Percentiles rank a stretch among this genome's conserved stretches.
phyloP scores from a whole-genome alignment of 2,888 invertebrate species.

The Temnothorax rugatulus region DNA sequence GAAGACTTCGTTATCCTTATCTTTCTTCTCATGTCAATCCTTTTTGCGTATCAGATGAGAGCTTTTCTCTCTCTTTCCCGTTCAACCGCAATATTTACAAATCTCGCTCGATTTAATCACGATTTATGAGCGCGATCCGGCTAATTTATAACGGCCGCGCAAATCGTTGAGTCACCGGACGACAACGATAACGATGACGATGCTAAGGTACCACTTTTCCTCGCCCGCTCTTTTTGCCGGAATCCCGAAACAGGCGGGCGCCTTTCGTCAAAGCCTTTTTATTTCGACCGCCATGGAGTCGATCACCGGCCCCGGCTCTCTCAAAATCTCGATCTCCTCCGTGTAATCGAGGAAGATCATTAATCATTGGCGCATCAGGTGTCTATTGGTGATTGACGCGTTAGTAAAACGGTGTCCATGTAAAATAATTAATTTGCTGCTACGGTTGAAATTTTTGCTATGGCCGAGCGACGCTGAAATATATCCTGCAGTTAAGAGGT shows the following conservation, averaged over 20 bases:
- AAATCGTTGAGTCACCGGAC: conserved; percentile 65
- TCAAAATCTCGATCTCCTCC: conserved; percentile 28
- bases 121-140: conserved; percentile 69
- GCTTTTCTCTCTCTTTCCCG: conserved; percentile 2
- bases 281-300: conserved; percentile 45
- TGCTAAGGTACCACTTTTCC: conserved; percentile 54
- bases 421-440: conserved; percentile 54
- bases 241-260: conserved; percentile 59
- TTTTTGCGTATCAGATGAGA: background rate
- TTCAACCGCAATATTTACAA: conserved; percentile 67
- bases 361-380: conserved; percentile 53
- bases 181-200: conserved; percentile 55
- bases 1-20: conserved; percentile 6
- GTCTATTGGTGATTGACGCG: conserved; percentile 46
- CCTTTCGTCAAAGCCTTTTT: conserved; percentile 31
- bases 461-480: conserved; percentile 21
- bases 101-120: conserved; percentile 70
- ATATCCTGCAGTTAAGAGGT: conserved; percentile 16
- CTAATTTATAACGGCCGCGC: conserved; percentile 69
- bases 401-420: conserved; percentile 45
- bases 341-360: conserved; percentile 47
- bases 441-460: conserved; percentile 31
- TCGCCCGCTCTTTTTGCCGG: conserved; percentile 14
- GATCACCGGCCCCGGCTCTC: conserved; percentile 48
- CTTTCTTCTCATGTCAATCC: conserved; percentile 41